These are phyloP conservation scores for Danio choprae DNA, from an alignment of 2,797 vertebrate genomes.

Conservation along the genomic window DNA sequence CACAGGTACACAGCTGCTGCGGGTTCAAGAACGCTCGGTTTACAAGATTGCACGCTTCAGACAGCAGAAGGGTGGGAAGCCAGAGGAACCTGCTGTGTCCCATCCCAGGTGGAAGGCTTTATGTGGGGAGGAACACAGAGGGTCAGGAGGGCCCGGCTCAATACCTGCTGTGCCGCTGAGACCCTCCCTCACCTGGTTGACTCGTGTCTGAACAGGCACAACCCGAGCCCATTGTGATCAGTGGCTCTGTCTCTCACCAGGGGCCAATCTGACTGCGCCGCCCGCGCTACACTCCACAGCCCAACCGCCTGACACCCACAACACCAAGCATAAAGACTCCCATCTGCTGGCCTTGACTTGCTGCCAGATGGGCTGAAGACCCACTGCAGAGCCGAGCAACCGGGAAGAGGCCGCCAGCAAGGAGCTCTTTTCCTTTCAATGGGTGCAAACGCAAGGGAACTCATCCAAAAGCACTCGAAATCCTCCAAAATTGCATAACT, in stretches of 20 bases:
- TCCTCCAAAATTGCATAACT: constrained; percentile 32
- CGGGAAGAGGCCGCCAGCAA: constrained; percentile 17
- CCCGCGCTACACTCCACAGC: constrained; percentile 48
- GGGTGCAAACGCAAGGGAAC: constrained; percentile 18
- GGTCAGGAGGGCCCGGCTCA: constrained; percentile 49
- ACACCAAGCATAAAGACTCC: constrained; percentile 65
- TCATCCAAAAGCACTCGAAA: not conserved
- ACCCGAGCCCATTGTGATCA: constrained; percentile 51
- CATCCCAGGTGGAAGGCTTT: constrained; percentile 51
- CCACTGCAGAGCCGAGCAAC: constrained; percentile 39
- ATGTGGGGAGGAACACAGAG: constrained; percentile 33
- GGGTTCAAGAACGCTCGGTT: no score
- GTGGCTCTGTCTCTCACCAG: constrained; percentile 57
- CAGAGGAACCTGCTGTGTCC: constrained; percentile 50
- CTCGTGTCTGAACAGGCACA: constrained; percentile 81
- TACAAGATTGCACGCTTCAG: not conserved
- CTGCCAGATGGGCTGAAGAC: constrained; percentile 69
- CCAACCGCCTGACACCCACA: constrained; percentile 56
- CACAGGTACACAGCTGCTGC: no score
- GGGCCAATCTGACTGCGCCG: constrained; percentile 54
- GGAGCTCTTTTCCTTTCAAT: not conserved
- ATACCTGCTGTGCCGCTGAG: constrained; percentile 72
- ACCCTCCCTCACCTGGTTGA: constrained; percentile 75
- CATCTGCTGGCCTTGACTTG: constrained; percentile 77
- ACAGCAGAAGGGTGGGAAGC: constrained; percentile 51